Evolutionary conservation across 2,888 invertebrate genomes (phyloP), one percentile per base, ranked within the genome.

Genomic region (Mythimna impura): DNA sequence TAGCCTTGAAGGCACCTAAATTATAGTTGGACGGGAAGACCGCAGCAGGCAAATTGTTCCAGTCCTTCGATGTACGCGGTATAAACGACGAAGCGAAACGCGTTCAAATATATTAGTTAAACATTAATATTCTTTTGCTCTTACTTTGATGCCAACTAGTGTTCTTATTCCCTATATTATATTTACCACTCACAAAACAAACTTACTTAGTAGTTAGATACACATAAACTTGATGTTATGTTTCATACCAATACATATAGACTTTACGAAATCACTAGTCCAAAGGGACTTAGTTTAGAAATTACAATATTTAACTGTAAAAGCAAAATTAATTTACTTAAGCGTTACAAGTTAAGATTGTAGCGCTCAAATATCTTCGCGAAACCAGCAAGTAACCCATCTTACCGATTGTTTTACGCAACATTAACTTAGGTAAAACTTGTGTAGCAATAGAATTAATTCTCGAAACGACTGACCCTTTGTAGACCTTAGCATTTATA

Each of bases 341-440:
- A 52, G 20, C 66, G 17, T 52, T 52, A 52, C 14, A 43, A 73
- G 63, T 65, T 77, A 61, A 50, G 22, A 22, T 55, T 20, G n/a
- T 43, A 78, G 22, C 14, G 7, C 7, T 58, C 36, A 55, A 55
- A 57, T 64, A 61, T 57, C 25, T 43, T 30, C 22, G 40, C 40
- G 30, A 65, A 58, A 20, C 47, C 17, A 55, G 17, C 12, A 61
- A 66, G 60, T 61, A 76, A 67, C 75, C 58, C 12, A 57, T 57
- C 34, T 50, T 12, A 14, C 58, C 50, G n/a, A 50, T 63, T 64
- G 30, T 81, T 81, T 60, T 6, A 62, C n/a, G 43, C 43, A 72
- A 47, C 55, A 52, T 52, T 57, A n/a, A 47, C 34, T 40, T 43
- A 22, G n/a, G 5, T 12, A 20, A 22, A 43, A 25, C 14, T 70